Base-by-base conservation (phyloP, 2,113 vertebrate genomes). In the Ibidorhyncha struthersii region DNA sequence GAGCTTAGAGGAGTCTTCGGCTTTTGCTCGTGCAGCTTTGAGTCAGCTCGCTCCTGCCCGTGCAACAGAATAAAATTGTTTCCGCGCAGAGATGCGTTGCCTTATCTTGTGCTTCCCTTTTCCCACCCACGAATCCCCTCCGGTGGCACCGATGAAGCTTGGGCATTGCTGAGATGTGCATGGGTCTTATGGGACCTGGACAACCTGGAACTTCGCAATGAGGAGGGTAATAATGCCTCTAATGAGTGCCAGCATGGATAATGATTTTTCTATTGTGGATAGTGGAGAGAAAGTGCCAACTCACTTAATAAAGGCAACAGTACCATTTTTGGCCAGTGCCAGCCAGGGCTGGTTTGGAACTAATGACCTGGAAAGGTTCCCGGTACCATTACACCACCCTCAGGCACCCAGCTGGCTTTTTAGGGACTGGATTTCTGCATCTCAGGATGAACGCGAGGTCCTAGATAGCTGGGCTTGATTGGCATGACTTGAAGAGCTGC, bases 391-490 rank as follows among this genome's bases (percentile, higher is more conserved):
- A 73, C 22, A 50, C 76, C 30, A 17, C 38, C 26, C 30, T 30
- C 63, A 86, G 93, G 22, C 58, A 59, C 49, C 38, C 47, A 56
- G 67, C 45, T 80, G 70, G 38, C 63, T 86, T 82, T 90, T 73
- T 23, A 55, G 53, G 32, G 80, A 32, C 79, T 59, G 86, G 43
- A 81, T 69, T 92, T 93, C 92, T 77, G 38, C 15, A 3, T 45
- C 7, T 71, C 59, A 36, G 0, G 0, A 70, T 70, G 41, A 71
- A 45, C 6, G 15, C 69, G 52, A 85, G 36, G 52, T 78, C 52
- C 74, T 43, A 61, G 58, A 49, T 78, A 26, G 38, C 85, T 78
- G 59, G 71, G 79, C 71, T 93, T 97, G 78, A 86, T 73, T 93
- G 69, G 65, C 69, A 56, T 80, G 65, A 49, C 73, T 85, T 91